phyloP scores from a whole-genome alignment of 2,797 vertebrate species.

The Lerista edwardsae region DNA sequence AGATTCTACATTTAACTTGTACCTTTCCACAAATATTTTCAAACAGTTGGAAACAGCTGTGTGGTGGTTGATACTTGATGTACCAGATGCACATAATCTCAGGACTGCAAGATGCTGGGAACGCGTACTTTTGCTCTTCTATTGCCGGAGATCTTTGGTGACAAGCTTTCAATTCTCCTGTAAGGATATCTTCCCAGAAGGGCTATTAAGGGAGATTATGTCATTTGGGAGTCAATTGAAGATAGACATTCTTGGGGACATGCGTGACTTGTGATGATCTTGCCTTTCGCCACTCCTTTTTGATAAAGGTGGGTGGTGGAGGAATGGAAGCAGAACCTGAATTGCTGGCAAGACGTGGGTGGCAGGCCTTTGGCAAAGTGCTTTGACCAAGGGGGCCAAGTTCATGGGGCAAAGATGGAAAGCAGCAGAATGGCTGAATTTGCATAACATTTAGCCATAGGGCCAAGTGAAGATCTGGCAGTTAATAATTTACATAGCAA shows the following conservation, averaged over 20 bases:
- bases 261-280: neutral
- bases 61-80: neutral
- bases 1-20: neutral
- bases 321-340: neutral
- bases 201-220: neutral
- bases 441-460: neutral
- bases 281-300: neutral
- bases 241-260: neutral
- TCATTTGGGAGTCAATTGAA: neutral
- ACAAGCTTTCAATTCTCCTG: neutral
- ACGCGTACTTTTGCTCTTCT: neutral
- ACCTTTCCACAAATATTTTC: neutral
- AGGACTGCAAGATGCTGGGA: neutral
- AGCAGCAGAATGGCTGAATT: neutral
- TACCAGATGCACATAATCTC: neutral
- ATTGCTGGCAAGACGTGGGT: neutral
- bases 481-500: neutral
- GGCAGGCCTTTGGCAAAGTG: neutral
- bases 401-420: too few species aligned
- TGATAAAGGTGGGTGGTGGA: slow-evolving; percentile 2
- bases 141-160: neutral
- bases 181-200: neutral
- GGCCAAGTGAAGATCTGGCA: neutral
- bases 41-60: neutral
- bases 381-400: neutral